Conservation (phyloP, 2,797 vertebrate species). For the Catharus ustulatus region DNA sequence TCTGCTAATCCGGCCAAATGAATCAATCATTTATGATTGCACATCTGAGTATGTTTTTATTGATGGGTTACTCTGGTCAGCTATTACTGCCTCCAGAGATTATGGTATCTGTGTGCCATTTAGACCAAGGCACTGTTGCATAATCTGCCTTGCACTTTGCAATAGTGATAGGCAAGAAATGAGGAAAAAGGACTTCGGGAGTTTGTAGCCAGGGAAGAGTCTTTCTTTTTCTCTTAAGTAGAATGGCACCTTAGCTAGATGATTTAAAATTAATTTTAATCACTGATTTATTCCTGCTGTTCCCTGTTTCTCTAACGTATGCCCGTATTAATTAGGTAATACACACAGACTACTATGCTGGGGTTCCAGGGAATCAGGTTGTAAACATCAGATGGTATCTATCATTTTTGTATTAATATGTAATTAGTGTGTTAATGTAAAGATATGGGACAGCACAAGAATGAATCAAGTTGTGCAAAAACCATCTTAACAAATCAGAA, state of each 20-base stretch:
- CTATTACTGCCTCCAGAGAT: neutral
- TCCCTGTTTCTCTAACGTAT: neutral
- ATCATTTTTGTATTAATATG: neutral
- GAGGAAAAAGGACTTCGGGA: neutral
- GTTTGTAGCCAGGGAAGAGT: accelerated
- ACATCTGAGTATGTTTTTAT: neutral
- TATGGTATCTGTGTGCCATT: neutral
- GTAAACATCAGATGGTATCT: neutral
- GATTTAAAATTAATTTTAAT: neutral
- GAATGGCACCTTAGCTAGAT: neutral
- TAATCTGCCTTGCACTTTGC: neutral
- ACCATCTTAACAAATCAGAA: neutral
- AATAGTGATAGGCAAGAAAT: neutral
- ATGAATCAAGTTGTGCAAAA: neutral
- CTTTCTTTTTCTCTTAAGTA: neutral
- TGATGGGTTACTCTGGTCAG: neutral
- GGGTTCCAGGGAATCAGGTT: neutral
- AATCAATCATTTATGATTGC: neutral
- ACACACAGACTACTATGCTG: neutral
- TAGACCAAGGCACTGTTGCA: neutral
- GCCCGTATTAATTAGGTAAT: neutral
- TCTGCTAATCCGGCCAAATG: neutral
- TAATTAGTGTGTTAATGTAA: neutral
- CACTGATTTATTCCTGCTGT: neutral
- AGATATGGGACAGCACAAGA: neutral